Percentiles rank a stretch among this genome's conserved stretches.
Conservation (phyloP, 53 echinoderm and acorn worm species). For the Hippasteria phrygiana region DNA sequence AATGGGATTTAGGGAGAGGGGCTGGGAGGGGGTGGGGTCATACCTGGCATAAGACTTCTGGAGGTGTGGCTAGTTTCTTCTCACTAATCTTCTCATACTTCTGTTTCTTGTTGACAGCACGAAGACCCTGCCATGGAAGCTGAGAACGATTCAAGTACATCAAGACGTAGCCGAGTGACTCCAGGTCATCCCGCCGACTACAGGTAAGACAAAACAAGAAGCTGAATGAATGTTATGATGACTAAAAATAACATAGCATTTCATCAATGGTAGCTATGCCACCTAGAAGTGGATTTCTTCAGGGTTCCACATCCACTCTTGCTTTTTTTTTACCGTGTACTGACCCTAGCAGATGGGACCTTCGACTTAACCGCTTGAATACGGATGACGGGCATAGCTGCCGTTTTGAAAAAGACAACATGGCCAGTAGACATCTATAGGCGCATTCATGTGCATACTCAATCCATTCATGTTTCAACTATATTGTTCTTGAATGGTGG, state of each 20-base stretch:
- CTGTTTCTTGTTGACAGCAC: constrained; percentile 96
- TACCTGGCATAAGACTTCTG: constrained; percentile 92
- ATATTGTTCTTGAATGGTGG: too few relatives aligned
- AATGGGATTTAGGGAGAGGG: not conserved
- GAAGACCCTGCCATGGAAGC: constrained; percentile 94
- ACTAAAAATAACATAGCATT: not conserved
- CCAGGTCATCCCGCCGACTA: constrained; percentile 94
- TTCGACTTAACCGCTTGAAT: too few relatives aligned
- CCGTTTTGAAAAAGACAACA: too few relatives aligned
- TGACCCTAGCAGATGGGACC: too few relatives aligned
- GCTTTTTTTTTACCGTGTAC: too few relatives aligned
- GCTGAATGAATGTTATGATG: not conserved
- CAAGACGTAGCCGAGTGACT: constrained; percentile 93
- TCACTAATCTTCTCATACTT: constrained; percentile 98
- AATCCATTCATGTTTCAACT: too few relatives aligned
- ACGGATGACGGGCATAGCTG: too few relatives aligned
- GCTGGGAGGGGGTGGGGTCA: not conserved
- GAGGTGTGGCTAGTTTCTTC: constrained; percentile 91
- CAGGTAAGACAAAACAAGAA: not conserved
- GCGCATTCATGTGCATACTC: too few relatives aligned
- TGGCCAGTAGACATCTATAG: too few relatives aligned
- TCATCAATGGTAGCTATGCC: too few relatives aligned
- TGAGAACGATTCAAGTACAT: constrained; percentile 95
- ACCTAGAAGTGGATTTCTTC: too few relatives aligned
- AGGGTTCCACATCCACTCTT: too few relatives aligned